phyloP scores from a whole-genome alignment of 2,797 vertebrate species.

The Hafferia zeledoni region DNA sequence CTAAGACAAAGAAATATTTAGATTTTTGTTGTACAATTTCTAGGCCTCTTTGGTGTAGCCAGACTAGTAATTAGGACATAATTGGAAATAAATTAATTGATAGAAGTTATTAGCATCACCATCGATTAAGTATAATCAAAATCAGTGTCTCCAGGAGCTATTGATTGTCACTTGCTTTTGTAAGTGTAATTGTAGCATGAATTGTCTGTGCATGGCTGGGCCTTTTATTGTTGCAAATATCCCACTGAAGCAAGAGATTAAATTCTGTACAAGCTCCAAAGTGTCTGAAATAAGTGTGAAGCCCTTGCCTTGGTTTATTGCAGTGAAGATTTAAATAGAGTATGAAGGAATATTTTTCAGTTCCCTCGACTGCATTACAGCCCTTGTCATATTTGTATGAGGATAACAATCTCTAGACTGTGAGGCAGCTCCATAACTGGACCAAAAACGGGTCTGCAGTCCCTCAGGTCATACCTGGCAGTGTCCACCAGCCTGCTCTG shows the following conservation, averaged over 20 bases:
- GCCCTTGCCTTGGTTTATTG: background rate
- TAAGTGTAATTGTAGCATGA: constrained; percentile 60
- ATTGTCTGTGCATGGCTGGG: constrained; percentile 25
- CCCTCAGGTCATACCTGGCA: background rate
- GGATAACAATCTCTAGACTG: background rate
- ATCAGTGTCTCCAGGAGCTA: constrained; percentile 52
- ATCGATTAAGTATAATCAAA: constrained; percentile 70
- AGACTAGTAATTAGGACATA: constrained; percentile 70
- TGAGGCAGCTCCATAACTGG: background rate
- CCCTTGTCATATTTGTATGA: background rate
- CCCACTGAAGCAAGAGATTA: constrained; percentile 34
- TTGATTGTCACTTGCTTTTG: constrained; percentile 61
- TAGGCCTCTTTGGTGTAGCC: background rate
- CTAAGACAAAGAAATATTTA: background rate
- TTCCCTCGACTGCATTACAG: background rate
- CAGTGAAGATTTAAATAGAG: background rate
- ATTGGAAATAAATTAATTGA: constrained; percentile 77
- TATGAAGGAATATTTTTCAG: background rate
- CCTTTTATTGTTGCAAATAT: constrained; percentile 51
- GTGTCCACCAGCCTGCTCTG: background rate
- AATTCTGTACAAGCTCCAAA: constrained; percentile 43
- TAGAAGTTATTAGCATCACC: constrained; percentile 72
- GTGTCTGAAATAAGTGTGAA: background rate
- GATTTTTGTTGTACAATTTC: background rate
- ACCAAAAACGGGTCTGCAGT: background rate